Evolutionary conservation across 37 sponge, comb jelly and placozoan genomes (phyloP).

Genomic region (Trichoplax adhaerens): DNA sequence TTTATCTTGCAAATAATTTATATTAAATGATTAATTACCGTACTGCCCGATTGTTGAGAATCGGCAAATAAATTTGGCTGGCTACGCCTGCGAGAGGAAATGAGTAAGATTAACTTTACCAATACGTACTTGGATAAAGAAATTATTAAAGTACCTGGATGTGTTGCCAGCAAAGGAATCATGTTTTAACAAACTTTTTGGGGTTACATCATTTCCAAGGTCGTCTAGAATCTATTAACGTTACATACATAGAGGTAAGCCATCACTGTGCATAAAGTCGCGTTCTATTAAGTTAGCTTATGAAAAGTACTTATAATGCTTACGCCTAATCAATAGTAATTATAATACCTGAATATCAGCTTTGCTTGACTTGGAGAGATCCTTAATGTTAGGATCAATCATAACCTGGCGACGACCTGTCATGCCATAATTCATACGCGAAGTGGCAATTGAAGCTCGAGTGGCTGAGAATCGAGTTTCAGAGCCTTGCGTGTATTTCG

Average conservation of each 20-base stretch:
- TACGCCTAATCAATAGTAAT: not conserved
- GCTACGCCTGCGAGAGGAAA: constrained; percentile 11
- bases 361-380: constrained; percentile 1
- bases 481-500: too few relatives aligned
- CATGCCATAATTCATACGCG: constrained; percentile 11
- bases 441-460: constrained; percentile 1
- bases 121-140: not conserved
- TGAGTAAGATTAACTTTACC: too few relatives aligned
- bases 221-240: constrained; percentile 47
- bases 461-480: not conserved
- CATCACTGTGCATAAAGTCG: too few relatives aligned
- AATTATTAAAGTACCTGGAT: not conserved
- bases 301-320: too few relatives aligned
- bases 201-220: constrained; percentile 65
- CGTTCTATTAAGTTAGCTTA: too few relatives aligned
- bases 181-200: constrained; percentile 24
- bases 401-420: constrained; percentile 22
- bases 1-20: not conserved
- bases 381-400: constrained; percentile 15
- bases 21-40: not conserved
- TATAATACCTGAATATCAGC: constrained; percentile 20
- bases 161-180: constrained; percentile 12
- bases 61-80: constrained; percentile 16
- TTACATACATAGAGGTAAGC: not conserved
- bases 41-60: constrained; percentile 6